Evolutionary conservation across 2,113 vertebrate species (phyloP).

Genomic region (Tragelaphus imberbis): DNA sequence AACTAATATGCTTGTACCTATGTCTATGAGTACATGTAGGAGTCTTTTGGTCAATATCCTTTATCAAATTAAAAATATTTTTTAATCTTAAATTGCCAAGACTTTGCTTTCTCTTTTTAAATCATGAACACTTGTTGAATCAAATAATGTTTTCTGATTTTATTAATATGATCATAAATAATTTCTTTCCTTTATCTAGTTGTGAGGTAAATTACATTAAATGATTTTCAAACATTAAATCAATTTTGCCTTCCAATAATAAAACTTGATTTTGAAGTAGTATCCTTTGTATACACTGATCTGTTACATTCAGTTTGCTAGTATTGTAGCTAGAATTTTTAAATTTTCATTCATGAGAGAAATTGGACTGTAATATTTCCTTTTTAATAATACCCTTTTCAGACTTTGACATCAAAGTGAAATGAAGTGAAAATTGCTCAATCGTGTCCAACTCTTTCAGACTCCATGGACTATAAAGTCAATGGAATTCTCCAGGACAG

Average conservation of each 20-base stretch:
- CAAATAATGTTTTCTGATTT: background rate
- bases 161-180: background rate
- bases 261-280: background rate
- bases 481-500: background rate
- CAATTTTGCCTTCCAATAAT: background rate
- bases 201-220: background rate
- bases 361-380: background rate
- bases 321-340: background rate
- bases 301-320: background rate
- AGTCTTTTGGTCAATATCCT: background rate
- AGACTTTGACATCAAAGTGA: background rate
- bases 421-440: background rate
- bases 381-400: background rate
- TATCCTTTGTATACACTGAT: background rate
- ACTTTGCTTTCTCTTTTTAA: background rate
- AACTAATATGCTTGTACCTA: background rate
- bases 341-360: background rate
- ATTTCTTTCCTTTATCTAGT: background rate
- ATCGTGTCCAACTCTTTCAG: background rate
- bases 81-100: background rate
- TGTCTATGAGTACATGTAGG: background rate
- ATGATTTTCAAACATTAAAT: background rate
- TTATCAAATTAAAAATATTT: background rate
- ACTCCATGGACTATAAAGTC: background rate
- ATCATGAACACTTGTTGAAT: background rate